A percentile compares a stretch with the other conserved stretches of the same genome.
These are phyloP conservation scores for Drosophila tropicalis DNA, from an alignment of 1,140 invertebrate species.

Conservation along the genomic window DNA sequence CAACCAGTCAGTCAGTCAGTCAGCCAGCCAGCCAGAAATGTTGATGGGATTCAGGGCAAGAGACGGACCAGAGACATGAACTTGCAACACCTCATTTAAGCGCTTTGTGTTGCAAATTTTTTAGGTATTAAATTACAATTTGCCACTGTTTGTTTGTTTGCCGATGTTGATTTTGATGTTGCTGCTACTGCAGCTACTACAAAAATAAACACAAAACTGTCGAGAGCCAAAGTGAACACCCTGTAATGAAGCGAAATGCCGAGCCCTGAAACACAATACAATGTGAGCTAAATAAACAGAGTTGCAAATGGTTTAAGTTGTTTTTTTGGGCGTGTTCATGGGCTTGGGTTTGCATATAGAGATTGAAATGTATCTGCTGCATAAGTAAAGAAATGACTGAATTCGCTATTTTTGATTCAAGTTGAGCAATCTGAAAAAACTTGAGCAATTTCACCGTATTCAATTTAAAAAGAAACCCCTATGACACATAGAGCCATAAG, in stretches of 20 bases:
- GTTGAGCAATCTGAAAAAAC: background rate
- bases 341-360: conserved; percentile 20
- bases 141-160: conserved; percentile 65
- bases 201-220: conserved; percentile 54
- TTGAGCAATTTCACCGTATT: background rate
- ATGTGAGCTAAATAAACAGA: conserved; percentile 75
- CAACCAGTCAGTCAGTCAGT: too few relatives aligned
- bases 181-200: conserved; percentile 35
- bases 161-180: conserved; percentile 22
- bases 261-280: conserved; percentile 67
- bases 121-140: conserved; percentile 76
- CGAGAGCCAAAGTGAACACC: conserved; percentile 29
- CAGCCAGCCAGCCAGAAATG: too few relatives aligned
- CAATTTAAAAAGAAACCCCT: too few relatives aligned
- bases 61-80: conserved; percentile 25
- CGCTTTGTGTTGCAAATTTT: conserved; percentile 76
- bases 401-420: conserved; percentile 6
- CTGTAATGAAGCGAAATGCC: conserved; percentile 30
- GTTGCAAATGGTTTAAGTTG: conserved; percentile 38
- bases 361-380: conserved; percentile 63
- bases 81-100: conserved; percentile 80
- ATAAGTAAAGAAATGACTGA: conserved; percentile 23
- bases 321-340: background rate
- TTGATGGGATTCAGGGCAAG: too few relatives aligned
- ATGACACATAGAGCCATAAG: background rate